A percentile compares a stretch with the other conserved stretches of the same genome.
phyloP scores from a whole-genome alignment of 1,140 invertebrate species.

The Stegodyphus mimosarum region DNA sequence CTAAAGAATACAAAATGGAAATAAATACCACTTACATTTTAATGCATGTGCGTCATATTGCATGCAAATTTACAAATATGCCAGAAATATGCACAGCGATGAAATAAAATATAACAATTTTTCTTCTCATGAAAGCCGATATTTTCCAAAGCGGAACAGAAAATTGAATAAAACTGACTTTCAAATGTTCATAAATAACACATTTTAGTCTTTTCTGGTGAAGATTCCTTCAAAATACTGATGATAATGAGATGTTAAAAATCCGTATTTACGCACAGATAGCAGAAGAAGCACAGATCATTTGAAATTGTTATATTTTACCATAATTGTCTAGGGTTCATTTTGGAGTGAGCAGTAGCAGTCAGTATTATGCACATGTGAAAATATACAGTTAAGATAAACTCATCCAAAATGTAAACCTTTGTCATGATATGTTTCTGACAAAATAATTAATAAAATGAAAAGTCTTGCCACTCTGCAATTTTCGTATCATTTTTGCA shows the following conservation, averaged over 20 bases:
- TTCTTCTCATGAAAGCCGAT: neutral
- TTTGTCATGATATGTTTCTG: neutral
- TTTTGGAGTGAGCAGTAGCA: too few relatives aligned
- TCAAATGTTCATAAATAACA: neutral
- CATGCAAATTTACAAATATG: slow-evolving; percentile 30
- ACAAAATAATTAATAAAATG: neutral
- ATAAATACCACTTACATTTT: slow-evolving; percentile 12
- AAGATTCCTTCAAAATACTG: neutral
- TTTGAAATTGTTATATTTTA: too few relatives aligned
- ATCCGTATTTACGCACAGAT: neutral
- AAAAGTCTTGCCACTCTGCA: neutral
- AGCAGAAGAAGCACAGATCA: too few relatives aligned
- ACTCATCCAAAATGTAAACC: neutral
- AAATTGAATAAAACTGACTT: neutral
- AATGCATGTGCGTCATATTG: slow-evolving; percentile 28
- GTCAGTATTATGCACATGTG: too few relatives aligned
- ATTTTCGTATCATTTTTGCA: neutral
- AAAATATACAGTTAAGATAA: too few relatives aligned
- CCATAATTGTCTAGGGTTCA: too few relatives aligned
- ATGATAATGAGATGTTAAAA: neutral
- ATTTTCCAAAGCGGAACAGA: neutral
- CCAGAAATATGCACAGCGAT: slow-evolving; percentile 13
- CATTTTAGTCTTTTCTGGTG: neutral
- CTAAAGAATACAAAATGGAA: neutral
- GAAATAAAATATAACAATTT: slow-evolving; percentile 20